A percentile compares a stretch with the other conserved stretches of the same genome.
phyloP scores from a whole-genome alignment of 2,113 vertebrate species.

The Ciconia boyciana region DNA sequence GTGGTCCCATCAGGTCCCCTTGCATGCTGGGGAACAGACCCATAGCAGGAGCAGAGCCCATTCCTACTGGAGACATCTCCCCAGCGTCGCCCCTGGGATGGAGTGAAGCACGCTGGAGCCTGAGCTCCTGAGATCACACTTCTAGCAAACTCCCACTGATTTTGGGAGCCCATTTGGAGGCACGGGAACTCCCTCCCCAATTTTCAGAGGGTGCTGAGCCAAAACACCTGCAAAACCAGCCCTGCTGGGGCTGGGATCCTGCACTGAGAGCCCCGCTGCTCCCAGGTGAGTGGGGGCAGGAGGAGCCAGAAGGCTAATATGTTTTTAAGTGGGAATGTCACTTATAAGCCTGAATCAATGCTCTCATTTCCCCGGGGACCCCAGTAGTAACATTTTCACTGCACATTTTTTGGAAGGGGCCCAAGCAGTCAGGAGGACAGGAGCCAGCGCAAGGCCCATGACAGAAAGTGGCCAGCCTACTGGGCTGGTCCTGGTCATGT shows the following conservation, averaged over 20 bases:
- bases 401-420: not conserved
- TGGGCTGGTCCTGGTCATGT: not conserved
- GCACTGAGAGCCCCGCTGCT: fast-evolving
- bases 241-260: not conserved
- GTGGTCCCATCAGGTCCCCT: not conserved
- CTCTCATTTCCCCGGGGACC: not conserved
- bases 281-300: not conserved
- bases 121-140: not conserved
- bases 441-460: fast-evolving
- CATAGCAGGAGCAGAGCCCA: not conserved
- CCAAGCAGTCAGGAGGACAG: not conserved
- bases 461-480: not conserved
- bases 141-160: not conserved
- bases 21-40: not conserved
- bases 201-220: not conserved
- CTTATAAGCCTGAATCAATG: not conserved
- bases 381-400: not conserved
- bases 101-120: not conserved
- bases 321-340: not conserved
- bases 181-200: not conserved
- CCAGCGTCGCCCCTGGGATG: not conserved
- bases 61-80: not conserved
- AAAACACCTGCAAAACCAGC: not conserved
- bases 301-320: not conserved
- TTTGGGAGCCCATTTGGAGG: not conserved